Conservation (phyloP, 2,113 vertebrate genomes). For the Ifrita kowaldi region DNA sequence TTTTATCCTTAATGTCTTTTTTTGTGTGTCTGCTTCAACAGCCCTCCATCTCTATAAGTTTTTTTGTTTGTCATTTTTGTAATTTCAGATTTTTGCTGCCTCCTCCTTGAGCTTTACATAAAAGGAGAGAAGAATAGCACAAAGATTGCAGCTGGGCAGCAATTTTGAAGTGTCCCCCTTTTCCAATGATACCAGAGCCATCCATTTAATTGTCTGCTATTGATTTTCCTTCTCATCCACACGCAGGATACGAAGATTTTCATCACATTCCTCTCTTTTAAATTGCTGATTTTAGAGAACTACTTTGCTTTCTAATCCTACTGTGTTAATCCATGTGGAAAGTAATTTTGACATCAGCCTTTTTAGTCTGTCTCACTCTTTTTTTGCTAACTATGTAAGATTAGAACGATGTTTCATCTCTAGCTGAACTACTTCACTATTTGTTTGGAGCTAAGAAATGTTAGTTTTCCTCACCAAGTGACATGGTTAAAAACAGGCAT, state of each 20-base stretch:
- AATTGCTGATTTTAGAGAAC: conserved; percentile 32
- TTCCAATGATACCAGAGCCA: neutral
- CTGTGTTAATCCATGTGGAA: neutral
- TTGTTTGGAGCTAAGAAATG: neutral
- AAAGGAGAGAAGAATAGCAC: neutral
- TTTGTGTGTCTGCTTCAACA: neutral
- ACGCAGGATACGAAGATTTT: neutral
- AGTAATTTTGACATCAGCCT: neutral
- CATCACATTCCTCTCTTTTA: neutral
- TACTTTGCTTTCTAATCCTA: neutral
- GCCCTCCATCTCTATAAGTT: neutral
- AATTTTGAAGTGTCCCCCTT: neutral
- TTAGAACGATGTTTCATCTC: neutral
- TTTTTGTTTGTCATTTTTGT: neutral
- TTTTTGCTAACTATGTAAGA: neutral
- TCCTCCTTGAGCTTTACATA: neutral
- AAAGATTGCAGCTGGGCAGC: neutral
- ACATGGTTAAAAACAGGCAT: neutral
- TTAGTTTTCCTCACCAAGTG: neutral
- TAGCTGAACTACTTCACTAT: neutral
- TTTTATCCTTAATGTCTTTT: neutral
- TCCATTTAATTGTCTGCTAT: neutral
- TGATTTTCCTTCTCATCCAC: neutral
- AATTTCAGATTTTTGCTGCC: conserved; percentile 1
- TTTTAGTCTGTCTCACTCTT: neutral